Percentiles rank a stretch among this genome's conserved stretches.
Conservation (phyloP, 2,888 invertebrate genomes). For the Orchesella flavescens region DNA sequence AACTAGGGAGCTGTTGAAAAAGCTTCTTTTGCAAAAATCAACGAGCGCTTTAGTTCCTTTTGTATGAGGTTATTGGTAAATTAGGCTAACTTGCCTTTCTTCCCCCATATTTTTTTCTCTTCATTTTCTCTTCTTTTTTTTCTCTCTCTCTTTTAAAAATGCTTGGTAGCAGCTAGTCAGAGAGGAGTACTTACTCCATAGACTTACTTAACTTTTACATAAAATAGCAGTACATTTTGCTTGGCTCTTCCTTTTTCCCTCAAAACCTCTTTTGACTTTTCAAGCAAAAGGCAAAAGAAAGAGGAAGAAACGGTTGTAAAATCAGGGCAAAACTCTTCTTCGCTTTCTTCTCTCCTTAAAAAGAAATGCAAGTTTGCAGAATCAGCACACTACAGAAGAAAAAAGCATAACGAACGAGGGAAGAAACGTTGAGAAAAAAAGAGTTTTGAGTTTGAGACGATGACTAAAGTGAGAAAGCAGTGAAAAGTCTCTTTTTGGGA, state of each 20-base stretch:
- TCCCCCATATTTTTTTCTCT: neutral
- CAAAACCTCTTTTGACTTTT: slow-evolving; percentile 15
- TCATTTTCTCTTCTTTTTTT: slow-evolving; percentile 17
- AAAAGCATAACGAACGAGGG: neutral
- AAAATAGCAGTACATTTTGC: neutral
- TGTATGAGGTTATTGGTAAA: slow-evolving; percentile 34
- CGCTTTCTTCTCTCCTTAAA: neutral
- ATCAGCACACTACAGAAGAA: slow-evolving; percentile 31
- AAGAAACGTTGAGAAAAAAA: neutral
- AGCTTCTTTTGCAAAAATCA: slow-evolving; percentile 2
- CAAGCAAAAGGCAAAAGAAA: neutral
- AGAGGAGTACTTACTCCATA: neutral
- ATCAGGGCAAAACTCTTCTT: slow-evolving; percentile 24
- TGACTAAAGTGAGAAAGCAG: neutral
- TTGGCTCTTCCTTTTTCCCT: neutral
- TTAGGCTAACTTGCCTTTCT: slow-evolving; percentile 27
- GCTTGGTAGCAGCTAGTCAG: neutral
- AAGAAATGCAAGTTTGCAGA: slow-evolving; percentile 46
- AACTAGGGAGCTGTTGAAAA: neutral
- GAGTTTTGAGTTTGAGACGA: slow-evolving; percentile 4
- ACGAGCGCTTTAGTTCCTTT: slow-evolving; percentile 14
- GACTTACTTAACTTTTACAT: slow-evolving; percentile 2
- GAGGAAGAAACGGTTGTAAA: slow-evolving; percentile 34
- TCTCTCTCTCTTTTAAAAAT: slow-evolving; percentile 9
- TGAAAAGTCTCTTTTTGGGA: neutral